Base-by-base conservation (phyloP, 2,888 invertebrate genomes). In the Rotaria macrura region DNA sequence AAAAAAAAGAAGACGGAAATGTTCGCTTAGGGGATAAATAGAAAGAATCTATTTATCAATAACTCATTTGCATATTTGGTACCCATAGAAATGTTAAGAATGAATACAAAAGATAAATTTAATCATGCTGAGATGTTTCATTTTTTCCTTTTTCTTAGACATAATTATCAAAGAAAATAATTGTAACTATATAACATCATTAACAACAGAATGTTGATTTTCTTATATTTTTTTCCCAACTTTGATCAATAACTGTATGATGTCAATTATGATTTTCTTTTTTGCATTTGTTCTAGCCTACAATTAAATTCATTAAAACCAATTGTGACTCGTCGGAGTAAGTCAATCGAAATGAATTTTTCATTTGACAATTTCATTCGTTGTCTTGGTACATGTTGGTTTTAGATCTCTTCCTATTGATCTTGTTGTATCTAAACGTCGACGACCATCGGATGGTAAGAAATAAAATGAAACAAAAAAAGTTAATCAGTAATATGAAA, bases 151-250 rank as follows among this genome's bases (percentile, higher is more conserved):
- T 20, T 52, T 23, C 23, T 52, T 38, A 34, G 34, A 34, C 34
- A 29, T 65, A 34, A 65, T 65, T 38, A 65, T 65, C 65, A 65
- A 65, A 65, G 65, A 65, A 65, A 65, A 65, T 65, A 65, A 65
- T 65, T 65, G 65, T 65, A 14, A 65, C 65, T 65, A 65, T 65
- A 65, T 65, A 65, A 65, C 65, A 65, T 65, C 65, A 65, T 29
- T 29, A 65, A 34, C 65, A 34, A 38, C 34, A 65, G 20, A 34
- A 65, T 65, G 65, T 17, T 14, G 34, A 65, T 65, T 65, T 65
- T 29, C 65, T 65, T 20, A 34, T 17, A 34, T 65, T 65, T 65
- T n/a, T 57, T 57, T 65, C 65, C 34, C 65, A 65, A 65, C 65
- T 38, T 38, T 65, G 65, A 65, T 65, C 65, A 6, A 29, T 34